These are phyloP conservation scores for Heterohyrax brucei DNA, from an alignment of 2,797 vertebrate species.

Conservation along the genomic window DNA sequence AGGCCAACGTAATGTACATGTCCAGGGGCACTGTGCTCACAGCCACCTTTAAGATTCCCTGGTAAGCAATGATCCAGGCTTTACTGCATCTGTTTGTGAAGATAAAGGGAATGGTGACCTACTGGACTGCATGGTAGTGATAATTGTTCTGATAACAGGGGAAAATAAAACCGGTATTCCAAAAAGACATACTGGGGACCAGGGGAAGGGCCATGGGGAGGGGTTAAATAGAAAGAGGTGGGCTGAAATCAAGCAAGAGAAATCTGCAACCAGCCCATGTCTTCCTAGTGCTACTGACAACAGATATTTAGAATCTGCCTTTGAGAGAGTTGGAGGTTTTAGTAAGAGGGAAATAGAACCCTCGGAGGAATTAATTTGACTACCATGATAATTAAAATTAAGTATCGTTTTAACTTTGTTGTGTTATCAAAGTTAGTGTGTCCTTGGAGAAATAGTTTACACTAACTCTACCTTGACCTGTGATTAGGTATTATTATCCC, in stretches of 20 bases:
- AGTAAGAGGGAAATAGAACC: not conserved
- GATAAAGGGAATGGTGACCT: constrained; percentile 75
- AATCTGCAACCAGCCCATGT: not conserved
- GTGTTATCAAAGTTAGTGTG: not conserved
- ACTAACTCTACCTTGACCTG: not conserved
- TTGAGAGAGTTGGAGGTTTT: not conserved
- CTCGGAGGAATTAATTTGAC: not conserved
- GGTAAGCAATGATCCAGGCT: constrained; percentile 63
- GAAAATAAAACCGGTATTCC: constrained; percentile 84
- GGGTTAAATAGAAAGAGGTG: constrained; percentile 10
- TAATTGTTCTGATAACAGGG: constrained; percentile 78
- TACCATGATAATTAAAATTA: constrained; percentile 42
- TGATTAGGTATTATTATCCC: not conserved
- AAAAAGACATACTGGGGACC: constrained; percentile 71
- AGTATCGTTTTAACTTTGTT: not conserved
- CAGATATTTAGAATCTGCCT: constrained; percentile 15
- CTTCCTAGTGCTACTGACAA: constrained; percentile 50
- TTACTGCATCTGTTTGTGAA: constrained; percentile 59
- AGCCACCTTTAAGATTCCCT: constrained; percentile 52
- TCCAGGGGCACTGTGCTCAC: constrained; percentile 35
- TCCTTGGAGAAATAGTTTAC: not conserved
- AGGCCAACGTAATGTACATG: not conserved
- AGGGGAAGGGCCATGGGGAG: not conserved
- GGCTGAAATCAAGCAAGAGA: constrained; percentile 40
- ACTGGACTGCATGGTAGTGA: constrained; percentile 67